Evolutionary conservation across 2,797 vertebrate species (phyloP), one percentile per base, ranked within the genome.

Genomic region (Catharus ustulatus): DNA sequence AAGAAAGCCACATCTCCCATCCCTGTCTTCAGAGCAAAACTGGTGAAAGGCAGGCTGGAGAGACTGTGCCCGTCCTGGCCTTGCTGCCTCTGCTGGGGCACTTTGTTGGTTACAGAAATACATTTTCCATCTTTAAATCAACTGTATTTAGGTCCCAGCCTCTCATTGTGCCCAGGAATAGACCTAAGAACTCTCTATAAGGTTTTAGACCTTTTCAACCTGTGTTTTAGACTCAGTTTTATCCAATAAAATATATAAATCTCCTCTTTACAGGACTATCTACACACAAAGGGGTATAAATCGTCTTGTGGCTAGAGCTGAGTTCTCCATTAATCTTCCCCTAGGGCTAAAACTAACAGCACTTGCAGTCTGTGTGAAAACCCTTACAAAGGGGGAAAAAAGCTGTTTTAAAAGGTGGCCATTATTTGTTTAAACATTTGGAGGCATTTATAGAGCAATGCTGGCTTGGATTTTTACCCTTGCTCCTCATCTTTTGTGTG

Each of bases 371-470:
- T 79, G 32, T 43, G 45, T 90, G 87, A 32, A 90, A 90, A 85
- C 67, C 85, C 34, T 84, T 89, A 38, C 24, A 74, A 54, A 64
- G 38, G 16, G 13, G 5, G 0, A 3, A 13, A 66, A 61, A 79
- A 82, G 59, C 74, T 87, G 20, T 82, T 82, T 94, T 57, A 9
- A 77, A 89, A 84, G 0, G 2, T 51, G 38, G 11, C 52, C 84
- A 67, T 71, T 82, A 52, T 40, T 94, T 89, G 64, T 94, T 94
- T 91, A 89, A 95, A 89, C 40, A 74, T 94, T 90, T 89, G 71
- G 74, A 90, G 73, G 43, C 61, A 58, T 79, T 89, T 84, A 8
- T 20, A 54, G 38, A 54, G 67, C 79, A 74, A 71, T 81, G 34
- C 16, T 74, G 58, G 19, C 24, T 45, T 29, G 34, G 18, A 38